Conservation (phyloP, 2,797 vertebrate genomes). For the Danio tinwini region DNA sequence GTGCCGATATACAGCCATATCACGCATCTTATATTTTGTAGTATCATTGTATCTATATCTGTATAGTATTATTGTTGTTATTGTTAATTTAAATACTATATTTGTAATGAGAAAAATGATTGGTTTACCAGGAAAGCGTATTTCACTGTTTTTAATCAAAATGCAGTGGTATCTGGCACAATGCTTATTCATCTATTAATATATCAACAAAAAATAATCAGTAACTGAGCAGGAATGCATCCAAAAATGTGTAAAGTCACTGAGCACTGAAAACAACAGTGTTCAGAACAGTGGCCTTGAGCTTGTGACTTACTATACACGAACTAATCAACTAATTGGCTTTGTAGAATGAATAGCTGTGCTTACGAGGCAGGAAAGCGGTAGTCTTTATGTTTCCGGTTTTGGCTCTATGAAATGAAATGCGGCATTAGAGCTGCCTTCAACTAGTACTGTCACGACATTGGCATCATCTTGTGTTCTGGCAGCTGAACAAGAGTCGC, state of each 20-base stretch:
- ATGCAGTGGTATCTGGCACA: background rate
- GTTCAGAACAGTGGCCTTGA: background rate
- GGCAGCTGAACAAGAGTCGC: conserved; percentile 13
- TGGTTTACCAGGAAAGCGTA: too few relatives aligned
- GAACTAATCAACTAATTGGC: background rate
- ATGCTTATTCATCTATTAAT: background rate
- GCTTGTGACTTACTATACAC: background rate
- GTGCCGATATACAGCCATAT: too few relatives aligned
- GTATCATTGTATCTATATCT: too few relatives aligned
- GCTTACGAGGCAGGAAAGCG: background rate
- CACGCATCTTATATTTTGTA: too few relatives aligned
- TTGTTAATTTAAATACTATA: background rate
- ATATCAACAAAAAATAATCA: background rate
- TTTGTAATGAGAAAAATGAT: background rate
- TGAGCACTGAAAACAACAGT: background rate
- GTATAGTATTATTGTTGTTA: too few relatives aligned
- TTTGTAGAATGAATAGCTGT: background rate
- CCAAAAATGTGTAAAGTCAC: background rate
- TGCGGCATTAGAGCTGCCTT: background rate
- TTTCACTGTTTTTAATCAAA: background rate
- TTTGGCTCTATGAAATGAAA: conserved; percentile 1
- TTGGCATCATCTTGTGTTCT: background rate
- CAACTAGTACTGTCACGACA: background rate
- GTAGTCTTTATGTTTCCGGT: background rate
- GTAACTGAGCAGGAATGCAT: background rate